phyloP scores from a whole-genome alignment of 2,888 invertebrate species.

The Acanthosepion esculentum region DNA sequence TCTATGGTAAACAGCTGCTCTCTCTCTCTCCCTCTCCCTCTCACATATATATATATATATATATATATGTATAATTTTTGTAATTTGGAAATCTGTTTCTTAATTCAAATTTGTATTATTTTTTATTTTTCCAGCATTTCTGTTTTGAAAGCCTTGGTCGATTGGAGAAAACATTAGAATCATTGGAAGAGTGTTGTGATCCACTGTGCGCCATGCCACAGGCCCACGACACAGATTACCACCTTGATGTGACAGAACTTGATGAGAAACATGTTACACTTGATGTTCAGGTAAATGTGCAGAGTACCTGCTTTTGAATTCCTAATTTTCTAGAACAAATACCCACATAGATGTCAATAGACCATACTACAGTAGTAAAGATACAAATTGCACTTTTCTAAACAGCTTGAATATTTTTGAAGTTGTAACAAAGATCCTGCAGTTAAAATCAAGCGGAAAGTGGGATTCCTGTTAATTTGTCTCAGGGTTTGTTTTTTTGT shows the following conservation, averaged over 20 bases:
- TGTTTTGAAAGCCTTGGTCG: conserved; percentile 66
- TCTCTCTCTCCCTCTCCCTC: not conserved
- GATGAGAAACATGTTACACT: conserved; percentile 65
- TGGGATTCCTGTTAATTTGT: too few relatives aligned
- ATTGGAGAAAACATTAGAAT: conserved; percentile 60
- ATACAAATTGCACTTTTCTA: too few relatives aligned
- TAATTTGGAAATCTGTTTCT: not conserved
- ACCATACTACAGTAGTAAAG: too few relatives aligned
- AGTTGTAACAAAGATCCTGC: too few relatives aligned
- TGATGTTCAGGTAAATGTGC: conserved; percentile 59
- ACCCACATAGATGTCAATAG: too few relatives aligned
- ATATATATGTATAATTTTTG: too few relatives aligned
- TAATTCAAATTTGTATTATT: not conserved
- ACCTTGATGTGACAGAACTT: conserved; percentile 66
- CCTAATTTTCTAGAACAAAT: too few relatives aligned
- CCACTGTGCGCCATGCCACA: conserved; percentile 50
- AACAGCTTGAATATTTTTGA: too few relatives aligned
- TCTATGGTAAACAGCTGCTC: not conserved
- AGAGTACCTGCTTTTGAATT: too few relatives aligned
- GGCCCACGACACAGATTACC: conserved; percentile 38
- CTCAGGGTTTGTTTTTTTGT: too few relatives aligned
- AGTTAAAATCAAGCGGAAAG: too few relatives aligned
- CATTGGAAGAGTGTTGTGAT: conserved; percentile 59
- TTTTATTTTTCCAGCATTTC: conserved; percentile 62
- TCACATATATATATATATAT: too few relatives aligned